A percentile compares a stretch with the other conserved stretches of the same genome.
These are phyloP conservation scores for Mus spicilegus DNA, from an alignment of 2,113 vertebrate genomes.

Conservation along the genomic window DNA sequence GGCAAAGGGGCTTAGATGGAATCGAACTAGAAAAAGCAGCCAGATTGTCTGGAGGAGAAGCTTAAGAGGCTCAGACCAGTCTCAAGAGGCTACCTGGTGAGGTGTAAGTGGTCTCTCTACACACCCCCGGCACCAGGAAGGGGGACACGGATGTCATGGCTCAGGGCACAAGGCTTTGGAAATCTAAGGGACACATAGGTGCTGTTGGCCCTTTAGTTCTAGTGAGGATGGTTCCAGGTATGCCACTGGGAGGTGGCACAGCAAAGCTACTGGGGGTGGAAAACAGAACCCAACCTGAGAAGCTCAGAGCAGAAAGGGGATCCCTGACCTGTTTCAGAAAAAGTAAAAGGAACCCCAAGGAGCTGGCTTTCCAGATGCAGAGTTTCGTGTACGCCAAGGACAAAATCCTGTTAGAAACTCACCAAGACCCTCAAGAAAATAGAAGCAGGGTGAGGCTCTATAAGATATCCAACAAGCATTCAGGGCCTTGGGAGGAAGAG, in stretches of 20 bases:
- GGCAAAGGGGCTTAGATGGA: background rate
- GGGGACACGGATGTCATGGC: rapidly evolving
- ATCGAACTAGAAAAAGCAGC: background rate
- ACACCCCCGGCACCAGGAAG: background rate
- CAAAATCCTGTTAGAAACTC: background rate
- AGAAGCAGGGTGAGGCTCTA: background rate
- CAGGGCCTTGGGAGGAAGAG: background rate
- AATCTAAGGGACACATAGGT: rapidly evolving
- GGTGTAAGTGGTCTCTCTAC: background rate
- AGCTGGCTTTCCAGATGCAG: background rate
- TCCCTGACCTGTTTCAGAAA: rapidly evolving
- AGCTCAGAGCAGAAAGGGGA: background rate
- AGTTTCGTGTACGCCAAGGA: rapidly evolving
- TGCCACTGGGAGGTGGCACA: too few species aligned
- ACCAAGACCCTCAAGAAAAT: rapidly evolving
- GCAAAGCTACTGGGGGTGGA: rapidly evolving
- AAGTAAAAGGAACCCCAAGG: too few species aligned
- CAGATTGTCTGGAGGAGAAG: too few species aligned
- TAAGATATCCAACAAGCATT: background rate
- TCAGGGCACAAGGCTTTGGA: background rate
- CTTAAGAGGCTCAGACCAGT: background rate
- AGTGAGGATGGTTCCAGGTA: rapidly evolving
- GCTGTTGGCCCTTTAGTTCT: rapidly evolving
- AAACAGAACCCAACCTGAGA: background rate
- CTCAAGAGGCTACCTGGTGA: background rate